phyloP scores from a whole-genome alignment of 2,797 vertebrate genomes.

The Micrastur ruficollis region DNA sequence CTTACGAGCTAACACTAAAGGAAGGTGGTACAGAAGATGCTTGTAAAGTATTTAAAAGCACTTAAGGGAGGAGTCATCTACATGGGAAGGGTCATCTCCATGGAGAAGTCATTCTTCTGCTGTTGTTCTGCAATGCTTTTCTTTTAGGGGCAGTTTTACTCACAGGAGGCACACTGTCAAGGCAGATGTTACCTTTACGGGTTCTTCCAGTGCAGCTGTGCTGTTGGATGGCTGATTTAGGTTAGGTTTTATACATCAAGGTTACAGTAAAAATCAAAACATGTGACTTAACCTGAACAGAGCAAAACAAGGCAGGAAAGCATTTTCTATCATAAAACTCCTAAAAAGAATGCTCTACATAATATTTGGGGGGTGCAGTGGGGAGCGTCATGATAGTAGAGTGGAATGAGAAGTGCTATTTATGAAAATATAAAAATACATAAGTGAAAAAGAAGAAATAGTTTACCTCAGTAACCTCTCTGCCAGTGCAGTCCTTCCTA shows the following conservation, averaged over 20 bases:
- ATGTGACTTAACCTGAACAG: background rate
- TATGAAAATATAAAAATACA: background rate
- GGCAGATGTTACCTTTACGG: background rate
- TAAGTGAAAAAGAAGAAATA: background rate
- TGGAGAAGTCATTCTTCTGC: background rate
- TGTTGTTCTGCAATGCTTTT: background rate
- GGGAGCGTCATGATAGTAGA: background rate
- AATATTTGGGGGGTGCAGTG: background rate
- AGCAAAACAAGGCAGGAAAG: background rate
- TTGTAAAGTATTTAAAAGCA: background rate
- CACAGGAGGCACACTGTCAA: background rate
- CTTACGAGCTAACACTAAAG: background rate
- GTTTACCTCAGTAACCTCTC: background rate
- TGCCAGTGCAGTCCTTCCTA: background rate
- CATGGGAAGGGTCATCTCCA: background rate
- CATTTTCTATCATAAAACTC: background rate
- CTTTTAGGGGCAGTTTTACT: background rate
- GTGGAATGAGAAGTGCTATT: background rate
- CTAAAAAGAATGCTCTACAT: background rate
- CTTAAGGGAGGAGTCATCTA: background rate
- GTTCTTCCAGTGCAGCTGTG: background rate
- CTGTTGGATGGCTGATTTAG: background rate
- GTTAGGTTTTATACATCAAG: background rate
- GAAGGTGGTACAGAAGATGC: background rate
- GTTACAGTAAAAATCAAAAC: background rate